These are phyloP conservation scores for Tragopan temminckii DNA, from an alignment of 2,797 vertebrate species.

Conservation along the genomic window DNA sequence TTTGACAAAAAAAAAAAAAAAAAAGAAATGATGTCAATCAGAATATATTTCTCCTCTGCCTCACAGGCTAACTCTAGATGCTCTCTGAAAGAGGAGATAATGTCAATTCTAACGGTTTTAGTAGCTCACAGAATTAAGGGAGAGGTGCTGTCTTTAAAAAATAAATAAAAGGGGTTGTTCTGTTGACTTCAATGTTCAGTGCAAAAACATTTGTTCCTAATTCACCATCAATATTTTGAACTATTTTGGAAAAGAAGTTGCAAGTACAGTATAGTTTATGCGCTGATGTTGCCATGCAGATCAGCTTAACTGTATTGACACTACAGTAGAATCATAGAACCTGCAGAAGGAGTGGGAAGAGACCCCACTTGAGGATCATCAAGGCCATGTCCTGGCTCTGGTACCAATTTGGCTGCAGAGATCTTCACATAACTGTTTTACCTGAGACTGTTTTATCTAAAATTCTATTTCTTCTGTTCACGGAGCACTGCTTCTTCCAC, in stretches of 20 bases:
- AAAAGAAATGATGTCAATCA: background rate
- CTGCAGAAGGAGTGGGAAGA: background rate
- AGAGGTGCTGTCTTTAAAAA: background rate
- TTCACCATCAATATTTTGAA: background rate
- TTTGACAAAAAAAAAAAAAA: background rate
- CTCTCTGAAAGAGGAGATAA: background rate
- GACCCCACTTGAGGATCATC: background rate
- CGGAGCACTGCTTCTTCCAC: background rate
- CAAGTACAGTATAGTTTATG: background rate
- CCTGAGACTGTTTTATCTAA: background rate
- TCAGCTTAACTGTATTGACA: background rate
- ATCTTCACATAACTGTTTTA: background rate
- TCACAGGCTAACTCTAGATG: background rate
- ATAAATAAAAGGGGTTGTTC: background rate
- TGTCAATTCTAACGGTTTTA: background rate
- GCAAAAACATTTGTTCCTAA: background rate
- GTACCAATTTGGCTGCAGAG: background rate
- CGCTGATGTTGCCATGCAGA: background rate
- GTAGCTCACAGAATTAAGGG: background rate
- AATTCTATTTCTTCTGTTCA: background rate
- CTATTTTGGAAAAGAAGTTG: background rate
- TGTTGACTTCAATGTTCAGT: background rate
- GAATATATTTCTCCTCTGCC: background rate
- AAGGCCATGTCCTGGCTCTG: background rate
- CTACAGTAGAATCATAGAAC: background rate